Evolutionary conservation across 2,888 invertebrate species (phyloP).

Genomic region (Apomyelois bistriatella): DNA sequence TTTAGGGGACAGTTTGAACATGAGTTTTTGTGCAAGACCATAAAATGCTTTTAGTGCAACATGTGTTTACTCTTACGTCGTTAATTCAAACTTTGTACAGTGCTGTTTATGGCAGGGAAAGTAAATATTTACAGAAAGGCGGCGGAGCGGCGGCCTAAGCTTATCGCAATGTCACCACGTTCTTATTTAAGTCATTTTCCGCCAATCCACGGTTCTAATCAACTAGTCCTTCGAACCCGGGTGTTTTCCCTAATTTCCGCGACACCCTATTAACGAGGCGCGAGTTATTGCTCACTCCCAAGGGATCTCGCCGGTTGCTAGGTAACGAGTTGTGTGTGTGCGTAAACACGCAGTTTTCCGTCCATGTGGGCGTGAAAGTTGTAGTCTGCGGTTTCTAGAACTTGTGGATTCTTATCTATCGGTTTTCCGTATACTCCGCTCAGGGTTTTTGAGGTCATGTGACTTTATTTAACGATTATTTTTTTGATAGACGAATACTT

Average conservation of each 20-base stretch:
- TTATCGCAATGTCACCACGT: conserved; percentile 44
- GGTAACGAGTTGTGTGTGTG: conserved; percentile 49
- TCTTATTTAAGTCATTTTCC: conserved; percentile 62
- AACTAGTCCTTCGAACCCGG: conserved; percentile 56
- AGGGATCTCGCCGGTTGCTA: conserved; percentile 56
- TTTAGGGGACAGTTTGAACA: conserved; percentile 35
- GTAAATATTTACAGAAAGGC: conserved; percentile 53
- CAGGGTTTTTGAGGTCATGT: conserved; percentile 35
- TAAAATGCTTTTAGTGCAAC: conserved; percentile 61
- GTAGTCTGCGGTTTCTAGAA: conserved; percentile 59
- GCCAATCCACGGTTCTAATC: conserved; percentile 59
- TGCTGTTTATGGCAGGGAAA: conserved; percentile 40
- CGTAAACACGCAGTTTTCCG: conserved; percentile 40
- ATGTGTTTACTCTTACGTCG: conserved; percentile 58
- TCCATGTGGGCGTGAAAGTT: conserved; percentile 48
- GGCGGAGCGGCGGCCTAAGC: conserved; percentile 19
- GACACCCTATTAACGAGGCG: conserved; percentile 68
- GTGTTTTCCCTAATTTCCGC: conserved; percentile 67
- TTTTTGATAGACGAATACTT: too few relatives aligned
- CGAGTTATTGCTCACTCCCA: conserved; percentile 60
- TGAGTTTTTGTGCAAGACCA: conserved; percentile 44
- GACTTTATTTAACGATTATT: conserved; percentile 15
- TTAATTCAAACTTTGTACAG: conserved; percentile 59
- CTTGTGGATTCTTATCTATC: conserved; percentile 60
- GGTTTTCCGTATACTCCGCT: conserved; percentile 41